phyloP scores from a whole-genome alignment of 35 echinoderm and acorn worm genomes.

The Hemicentrotus pulcherrimus region DNA sequence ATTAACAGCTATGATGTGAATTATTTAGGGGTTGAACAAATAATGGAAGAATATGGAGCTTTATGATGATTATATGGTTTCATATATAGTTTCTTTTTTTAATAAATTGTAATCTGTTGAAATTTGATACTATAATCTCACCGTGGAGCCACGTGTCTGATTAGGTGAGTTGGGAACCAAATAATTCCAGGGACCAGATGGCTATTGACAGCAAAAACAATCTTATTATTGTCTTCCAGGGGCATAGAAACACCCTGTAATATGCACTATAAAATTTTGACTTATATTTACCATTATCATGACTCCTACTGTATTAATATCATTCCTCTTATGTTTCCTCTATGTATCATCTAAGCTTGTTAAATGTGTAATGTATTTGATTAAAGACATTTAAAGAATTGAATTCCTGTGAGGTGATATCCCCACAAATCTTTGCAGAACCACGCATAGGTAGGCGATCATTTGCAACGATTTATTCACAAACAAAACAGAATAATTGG shows the following conservation, averaged over 20 bases:
- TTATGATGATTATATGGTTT: neutral
- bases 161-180: neutral
- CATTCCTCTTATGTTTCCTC: too few species aligned
- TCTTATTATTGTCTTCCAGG: neutral
- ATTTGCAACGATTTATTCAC: neutral
- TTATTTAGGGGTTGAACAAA: neutral
- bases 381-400: too few species aligned
- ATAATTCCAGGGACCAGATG: slow-evolving; percentile 38
- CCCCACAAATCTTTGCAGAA: neutral
- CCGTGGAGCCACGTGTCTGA: neutral
- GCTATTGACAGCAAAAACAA: slow-evolving; percentile 7
- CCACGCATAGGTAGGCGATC: neutral
- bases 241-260: too few species aligned
- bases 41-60: neutral
- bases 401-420: neutral
- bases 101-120: neutral
- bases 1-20: neutral
- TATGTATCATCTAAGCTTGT: too few species aligned
- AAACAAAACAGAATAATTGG: neutral
- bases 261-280: too few species aligned
- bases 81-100: too few species aligned
- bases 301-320: too few species aligned
- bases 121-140: neutral
- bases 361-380: too few species aligned
- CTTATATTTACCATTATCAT: too few species aligned